Evolutionary conservation across 1,140 invertebrate species (phyloP).

Genomic region (Heterodera schachtii): DNA sequence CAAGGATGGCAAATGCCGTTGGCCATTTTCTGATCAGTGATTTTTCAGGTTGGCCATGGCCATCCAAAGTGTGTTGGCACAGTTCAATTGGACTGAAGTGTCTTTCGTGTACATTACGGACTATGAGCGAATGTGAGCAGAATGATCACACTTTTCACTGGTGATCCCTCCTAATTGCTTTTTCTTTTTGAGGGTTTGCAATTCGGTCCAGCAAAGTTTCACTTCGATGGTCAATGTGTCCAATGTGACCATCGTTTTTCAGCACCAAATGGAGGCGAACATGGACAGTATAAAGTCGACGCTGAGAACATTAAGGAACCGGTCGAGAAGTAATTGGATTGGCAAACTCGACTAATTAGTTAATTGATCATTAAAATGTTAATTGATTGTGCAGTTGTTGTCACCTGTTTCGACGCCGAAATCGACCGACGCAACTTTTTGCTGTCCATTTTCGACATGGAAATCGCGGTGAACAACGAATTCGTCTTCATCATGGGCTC

Average conservation of each 20-base stretch:
- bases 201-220: conserved; percentile 42
- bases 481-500: conserved; percentile 42
- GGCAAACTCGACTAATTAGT: not conserved
- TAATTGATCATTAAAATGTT: not conserved
- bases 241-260: conserved; percentile 36
- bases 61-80: conserved; percentile 26
- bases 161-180: too few species aligned
- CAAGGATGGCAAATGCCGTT: not conserved
- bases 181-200: conserved; percentile 37
- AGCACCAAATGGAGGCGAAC: conserved; percentile 28
- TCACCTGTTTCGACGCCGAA: conserved; percentile 42
- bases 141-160: not conserved
- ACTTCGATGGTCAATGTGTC: conserved; percentile 14
- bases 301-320: conserved; percentile 13
- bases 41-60: conserved; percentile 43
- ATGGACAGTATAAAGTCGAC: conserved; percentile 20
- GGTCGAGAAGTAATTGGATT: conserved; percentile 28
- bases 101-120: conserved; percentile 43
- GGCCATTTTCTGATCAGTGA: too few species aligned
- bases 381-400: conserved; percentile 39
- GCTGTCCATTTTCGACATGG: conserved; percentile 37
- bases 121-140: not conserved
- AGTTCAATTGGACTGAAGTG: conserved; percentile 46
- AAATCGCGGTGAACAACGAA: conserved; percentile 40
- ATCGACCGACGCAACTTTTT: conserved; percentile 42